Evolutionary conservation across 2,888 invertebrate genomes (phyloP).

Genomic region (Stenoptilia bipunctidactyla): DNA sequence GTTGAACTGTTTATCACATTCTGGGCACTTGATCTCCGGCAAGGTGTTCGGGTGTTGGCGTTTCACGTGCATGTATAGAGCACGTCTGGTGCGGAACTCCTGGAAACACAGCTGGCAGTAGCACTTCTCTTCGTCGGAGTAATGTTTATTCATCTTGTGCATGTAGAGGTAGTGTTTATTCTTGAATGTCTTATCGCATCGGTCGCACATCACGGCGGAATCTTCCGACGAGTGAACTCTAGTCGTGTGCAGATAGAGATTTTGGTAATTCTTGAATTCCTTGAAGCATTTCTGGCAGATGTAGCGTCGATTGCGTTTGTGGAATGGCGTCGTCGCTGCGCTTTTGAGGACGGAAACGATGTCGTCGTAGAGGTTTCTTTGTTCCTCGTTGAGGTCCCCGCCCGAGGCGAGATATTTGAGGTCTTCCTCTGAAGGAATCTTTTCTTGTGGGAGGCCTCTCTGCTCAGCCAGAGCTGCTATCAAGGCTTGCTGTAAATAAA

Average conservation of each 20-base stretch:
- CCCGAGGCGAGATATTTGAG: slow-evolving; percentile 12
- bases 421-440: slow-evolving; percentile 3
- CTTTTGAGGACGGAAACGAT: slow-evolving; percentile 15
- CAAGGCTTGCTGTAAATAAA: neutral
- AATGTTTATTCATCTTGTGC: slow-evolving; percentile 63
- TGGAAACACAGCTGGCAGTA: slow-evolving; percentile 57
- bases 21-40: slow-evolving; percentile 50
- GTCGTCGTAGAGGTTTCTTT: slow-evolving; percentile 16
- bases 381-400: slow-evolving; percentile 13
- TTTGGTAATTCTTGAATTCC: slow-evolving; percentile 60
- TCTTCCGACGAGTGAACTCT: slow-evolving; percentile 56
- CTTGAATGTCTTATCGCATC: slow-evolving; percentile 56
- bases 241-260: slow-evolving; percentile 50
- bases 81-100: slow-evolving; percentile 48
- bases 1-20: slow-evolving; percentile 48
- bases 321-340: slow-evolving; percentile 24
- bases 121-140: slow-evolving; percentile 54
- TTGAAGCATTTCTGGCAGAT: slow-evolving; percentile 55
- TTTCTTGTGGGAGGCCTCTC: slow-evolving; percentile 5
- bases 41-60: slow-evolving; percentile 46
- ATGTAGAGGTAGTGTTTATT: slow-evolving; percentile 62
- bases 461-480: slow-evolving; percentile 1
- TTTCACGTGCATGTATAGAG: slow-evolving; percentile 54
- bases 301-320: slow-evolving; percentile 40
- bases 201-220: slow-evolving; percentile 48